phyloP scores from a whole-genome alignment of 2,888 invertebrate genomes.

The Cyaniris semiargus region DNA sequence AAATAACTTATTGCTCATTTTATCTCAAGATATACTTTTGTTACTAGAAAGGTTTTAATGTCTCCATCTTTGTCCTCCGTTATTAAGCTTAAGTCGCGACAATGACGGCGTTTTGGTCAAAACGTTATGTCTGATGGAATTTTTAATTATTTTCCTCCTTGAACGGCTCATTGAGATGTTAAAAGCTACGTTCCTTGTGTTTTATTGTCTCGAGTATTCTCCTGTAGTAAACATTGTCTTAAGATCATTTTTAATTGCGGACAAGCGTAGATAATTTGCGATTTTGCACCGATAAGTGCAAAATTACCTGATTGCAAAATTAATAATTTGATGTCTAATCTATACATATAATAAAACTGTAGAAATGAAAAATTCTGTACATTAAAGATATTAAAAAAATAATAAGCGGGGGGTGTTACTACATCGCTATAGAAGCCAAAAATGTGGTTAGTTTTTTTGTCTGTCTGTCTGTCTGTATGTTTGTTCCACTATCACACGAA shows the following conservation, averaged over 20 bases:
- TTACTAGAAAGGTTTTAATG: slow-evolving; percentile 64
- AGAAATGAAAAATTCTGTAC: no score
- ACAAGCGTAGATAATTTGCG: neutral
- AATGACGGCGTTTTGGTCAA: slow-evolving; percentile 59
- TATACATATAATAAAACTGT: no score
- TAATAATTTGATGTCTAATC: no score
- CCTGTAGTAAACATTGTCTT: neutral
- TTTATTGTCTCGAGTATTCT: slow-evolving; percentile 15
- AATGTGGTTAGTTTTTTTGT: no score
- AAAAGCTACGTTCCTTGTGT: slow-evolving; percentile 32
- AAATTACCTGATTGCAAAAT: no score
- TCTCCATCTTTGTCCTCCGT: slow-evolving; percentile 67
- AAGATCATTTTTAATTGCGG: neutral
- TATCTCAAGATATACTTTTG: slow-evolving; percentile 63
- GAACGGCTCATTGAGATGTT: slow-evolving; percentile 39
- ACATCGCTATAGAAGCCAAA: no score
- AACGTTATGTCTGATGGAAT: slow-evolving; percentile 60
- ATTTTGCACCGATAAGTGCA: neutral
- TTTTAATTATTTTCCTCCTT: slow-evolving; percentile 50
- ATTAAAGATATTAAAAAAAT: no score
- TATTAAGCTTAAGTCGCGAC: slow-evolving; percentile 72
- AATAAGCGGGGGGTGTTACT: no score
- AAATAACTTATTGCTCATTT: slow-evolving; percentile 57
- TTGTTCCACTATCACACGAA: no score
- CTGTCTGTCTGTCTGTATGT: no score